These are phyloP conservation scores for Salarias fasciatus DNA, from an alignment of 2,797 vertebrate species.

Conservation along the genomic window DNA sequence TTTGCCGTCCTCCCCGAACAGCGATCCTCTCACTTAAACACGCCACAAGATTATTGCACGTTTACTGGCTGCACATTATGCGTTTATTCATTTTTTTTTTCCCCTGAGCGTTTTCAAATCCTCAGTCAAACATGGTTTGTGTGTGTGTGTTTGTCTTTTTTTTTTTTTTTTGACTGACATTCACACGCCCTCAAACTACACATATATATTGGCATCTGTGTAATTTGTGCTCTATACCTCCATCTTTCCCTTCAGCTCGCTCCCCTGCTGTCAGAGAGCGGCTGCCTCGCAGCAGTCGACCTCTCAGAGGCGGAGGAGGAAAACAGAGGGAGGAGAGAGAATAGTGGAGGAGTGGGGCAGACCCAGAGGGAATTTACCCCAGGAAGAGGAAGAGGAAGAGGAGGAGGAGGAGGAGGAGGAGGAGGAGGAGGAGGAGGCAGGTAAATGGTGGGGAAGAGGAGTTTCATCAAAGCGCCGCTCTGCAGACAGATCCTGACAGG, in stretches of 20 bases:
- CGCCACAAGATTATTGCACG: too few relatives aligned
- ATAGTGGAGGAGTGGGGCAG: constrained; percentile 11
- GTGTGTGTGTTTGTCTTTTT: too few relatives aligned
- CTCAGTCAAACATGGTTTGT: neutral
- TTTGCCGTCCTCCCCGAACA: too few relatives aligned
- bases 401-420: too few relatives aligned
- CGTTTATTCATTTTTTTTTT: too few relatives aligned
- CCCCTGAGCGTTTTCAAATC: neutral
- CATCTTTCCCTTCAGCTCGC: constrained; percentile 26
- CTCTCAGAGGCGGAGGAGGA: constrained; percentile 39
- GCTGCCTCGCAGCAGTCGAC: constrained; percentile 58
- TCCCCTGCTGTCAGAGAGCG: constrained; percentile 63
- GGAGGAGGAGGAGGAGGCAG: constrained; percentile 1
- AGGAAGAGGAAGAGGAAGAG: neutral
- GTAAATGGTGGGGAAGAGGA: constrained; percentile 20
- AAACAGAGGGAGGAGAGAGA: constrained; percentile 39
- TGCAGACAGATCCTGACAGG: neutral
- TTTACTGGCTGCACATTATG: too few relatives aligned
- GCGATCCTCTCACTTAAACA: too few relatives aligned
- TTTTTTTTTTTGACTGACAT: neutral
- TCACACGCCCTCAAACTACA: constrained; percentile 18
- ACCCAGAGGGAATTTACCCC: constrained; percentile 23
- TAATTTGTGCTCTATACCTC: constrained; percentile 36
- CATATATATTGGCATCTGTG: constrained; percentile 48
- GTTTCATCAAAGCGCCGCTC: constrained; percentile 20